Evolutionary conservation across 2,113 vertebrate species (phyloP), one percentile per base, ranked within the genome.

Genomic region (Chrysochloris asiatica): DNA sequence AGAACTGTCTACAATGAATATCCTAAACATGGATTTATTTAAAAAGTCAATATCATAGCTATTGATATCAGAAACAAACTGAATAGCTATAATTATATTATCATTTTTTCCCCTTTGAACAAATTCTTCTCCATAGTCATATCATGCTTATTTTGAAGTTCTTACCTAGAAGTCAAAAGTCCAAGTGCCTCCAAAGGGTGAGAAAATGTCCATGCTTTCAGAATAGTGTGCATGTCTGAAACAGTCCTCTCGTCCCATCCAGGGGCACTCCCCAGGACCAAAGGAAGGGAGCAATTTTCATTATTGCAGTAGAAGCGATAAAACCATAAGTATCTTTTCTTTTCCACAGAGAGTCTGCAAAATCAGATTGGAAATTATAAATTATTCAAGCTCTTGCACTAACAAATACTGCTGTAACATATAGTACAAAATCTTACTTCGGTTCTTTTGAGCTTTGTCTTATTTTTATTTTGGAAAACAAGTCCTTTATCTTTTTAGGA

Each of bases 311-410:
- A 96, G 94, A 96, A 93, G 16, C 98, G 98, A 93, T 98, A 98
- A 94, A 97, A 98, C 99, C 98, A 99, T 61, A 99, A 97, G 82
- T 98, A 97, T 87, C 97, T 96, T 93, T 94, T 99, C 93, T 99
- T 98, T 26, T 98, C 98, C 52, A 98, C 95, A 9, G 98, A 52
- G 96, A 99, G 97, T 76, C 99, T 99, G 95, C 28, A 96, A 97
- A 54, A 95, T 9, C 92, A 97, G 84, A 97, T 96, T 63, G 96
- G 78, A 96, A 97, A 96, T 54, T 90, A 21, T 63, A 77, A 87
- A 89, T 96, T 94, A 88, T 89, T 83, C 71, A 63, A 96, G 90
- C 94, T 94, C 85, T 52, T 95, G 83, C 83, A 95, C 87, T 93
- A 95, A 91, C 73, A 90, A 94, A 94, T 59, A 71, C 94, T 94